These are phyloP conservation scores for Hydraecia micacea DNA, from an alignment of 2,888 invertebrate genomes.

Conservation along the genomic window DNA sequence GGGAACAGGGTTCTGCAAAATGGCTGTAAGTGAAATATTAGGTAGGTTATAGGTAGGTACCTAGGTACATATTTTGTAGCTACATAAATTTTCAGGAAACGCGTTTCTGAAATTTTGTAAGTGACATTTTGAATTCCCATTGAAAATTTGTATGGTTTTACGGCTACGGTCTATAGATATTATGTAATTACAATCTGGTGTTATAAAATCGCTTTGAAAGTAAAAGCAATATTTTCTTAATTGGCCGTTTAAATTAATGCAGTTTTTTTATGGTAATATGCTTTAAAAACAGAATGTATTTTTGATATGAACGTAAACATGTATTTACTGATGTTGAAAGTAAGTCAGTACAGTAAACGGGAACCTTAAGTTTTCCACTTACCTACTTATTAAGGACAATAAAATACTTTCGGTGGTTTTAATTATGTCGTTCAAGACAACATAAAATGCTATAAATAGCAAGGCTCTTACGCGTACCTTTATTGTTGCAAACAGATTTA, in stretches of 20 bases:
- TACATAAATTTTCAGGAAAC: background rate
- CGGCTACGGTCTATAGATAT: background rate
- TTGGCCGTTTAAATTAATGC: conserved; percentile 6
- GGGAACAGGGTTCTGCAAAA: background rate
- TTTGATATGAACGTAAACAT: conserved; percentile 41
- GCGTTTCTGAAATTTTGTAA: background rate
- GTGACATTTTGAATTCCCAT: background rate
- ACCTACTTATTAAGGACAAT: conserved; percentile 52
- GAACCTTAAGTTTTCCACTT: conserved; percentile 41
- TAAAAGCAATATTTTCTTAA: conserved; percentile 11
- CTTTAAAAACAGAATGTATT: conserved; percentile 27
- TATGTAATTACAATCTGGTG: conserved; percentile 7
- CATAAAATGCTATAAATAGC: conserved; percentile 47
- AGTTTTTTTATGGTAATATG: conserved; percentile 23
- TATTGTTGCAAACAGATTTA: conserved; percentile 34
- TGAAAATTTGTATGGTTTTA: background rate
- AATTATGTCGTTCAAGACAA: conserved; percentile 48
- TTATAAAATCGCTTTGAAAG: conserved; percentile 16
- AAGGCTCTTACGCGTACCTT: conserved; percentile 22
- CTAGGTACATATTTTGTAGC: background rate
- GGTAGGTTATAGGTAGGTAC: background rate
- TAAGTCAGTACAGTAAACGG: conserved; percentile 19
- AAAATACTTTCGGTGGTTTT: conserved; percentile 53
- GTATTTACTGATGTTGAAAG: conserved; percentile 53
- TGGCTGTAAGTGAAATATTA: background rate